Base-by-base conservation (phyloP, 2,797 vertebrate genomes). In the Ficedula albicollis region DNA sequence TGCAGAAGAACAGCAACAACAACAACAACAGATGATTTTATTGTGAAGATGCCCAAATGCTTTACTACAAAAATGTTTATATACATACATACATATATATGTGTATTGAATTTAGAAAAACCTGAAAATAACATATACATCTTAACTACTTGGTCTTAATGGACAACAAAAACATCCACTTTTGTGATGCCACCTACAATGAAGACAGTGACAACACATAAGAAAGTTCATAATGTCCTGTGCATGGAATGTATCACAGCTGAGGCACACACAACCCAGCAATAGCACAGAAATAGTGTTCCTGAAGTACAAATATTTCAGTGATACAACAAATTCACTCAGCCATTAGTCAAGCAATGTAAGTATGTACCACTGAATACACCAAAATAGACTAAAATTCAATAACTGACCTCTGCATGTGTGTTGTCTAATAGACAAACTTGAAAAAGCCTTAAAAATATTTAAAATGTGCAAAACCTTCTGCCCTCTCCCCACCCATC, bases 401-500 rank as follows among this genome's bases (percentile, higher is more conserved):
- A 38, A 4, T 39, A 36, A 66, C 17, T 34, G 21, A 30, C 14
- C 5, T 46, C 30, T 85, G 16, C 13, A 66, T 34, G 10, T 41
- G 3, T 43, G 19, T 27, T 52, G 30, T 39, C 59, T 78, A 64
- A 46, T 27, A 64, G 4, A 32, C 0, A 5, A 26, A 75, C 54
- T 54, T 51, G 15, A 52, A 77, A 68, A 54, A 15, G 2, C 4
- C 66, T 90, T n/a, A 1, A 22, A 74, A 87, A 55, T 54, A 76
- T 11, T 66, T n/a, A 20, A 90, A 74, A 77, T 49, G 0, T 29
- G 15, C 12, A 66, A 62, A 73, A 51, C 2, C 5, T 68, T 76
- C 49, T 56, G 14, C 1, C 0, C 2, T 7, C 17, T n/a, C 6
- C 7, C 10, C 25, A 60, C 1, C 0, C 26, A 23, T 11, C 4